Evolutionary conservation across 2,113 vertebrate species (phyloP), one percentile per base, ranked within the genome.

Genomic region (Urocynchramus pylzowi): DNA sequence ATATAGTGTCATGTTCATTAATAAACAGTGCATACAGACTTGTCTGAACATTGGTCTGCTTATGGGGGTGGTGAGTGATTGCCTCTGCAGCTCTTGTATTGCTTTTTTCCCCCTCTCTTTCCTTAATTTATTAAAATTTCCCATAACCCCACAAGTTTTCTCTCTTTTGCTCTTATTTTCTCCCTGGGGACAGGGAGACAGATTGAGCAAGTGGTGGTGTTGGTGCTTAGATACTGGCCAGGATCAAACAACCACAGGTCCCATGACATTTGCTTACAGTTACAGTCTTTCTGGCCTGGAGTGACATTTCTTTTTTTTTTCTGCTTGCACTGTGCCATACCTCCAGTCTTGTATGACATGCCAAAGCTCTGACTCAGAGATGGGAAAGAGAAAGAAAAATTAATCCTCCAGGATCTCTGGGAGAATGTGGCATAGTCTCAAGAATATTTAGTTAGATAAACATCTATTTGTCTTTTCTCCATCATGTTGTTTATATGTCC

Each of bases 1-100:
- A 67, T 12, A 5, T 9, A 79, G 18, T 3, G 0, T 22, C 15
- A 8, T 8, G 8, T 4, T 73, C 0, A 1, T 9, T 17, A 57
- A 35, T 49, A 74, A 90, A 81, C 22, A 21, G 13, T 79, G 18
- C 19, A 81, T 87, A 7, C 22, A 89, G 42, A 16, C 11, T 67
- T 77, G 20, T 10, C 22, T 84, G 50, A 50, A 61, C 14, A 21
- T 18, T 49, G 16, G 30, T 57, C 45, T 91, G 23, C 23, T 50
- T 61, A 10, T 31, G 13, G 24, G 10, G 3, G 9, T 50, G 11
- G 31, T 31, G 22, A 79, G 24, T 39, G 16, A 64, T 59, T 35
- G 15, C 14, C 18, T 68, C 45, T 60, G 16, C 18, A 27, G 45
- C 9, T 73, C 9, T 42, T 49, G 6, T 11, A 9, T 19, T 24